Base-by-base conservation (phyloP, 2,797 vertebrate species). In the Gambelia wislizenii region DNA sequence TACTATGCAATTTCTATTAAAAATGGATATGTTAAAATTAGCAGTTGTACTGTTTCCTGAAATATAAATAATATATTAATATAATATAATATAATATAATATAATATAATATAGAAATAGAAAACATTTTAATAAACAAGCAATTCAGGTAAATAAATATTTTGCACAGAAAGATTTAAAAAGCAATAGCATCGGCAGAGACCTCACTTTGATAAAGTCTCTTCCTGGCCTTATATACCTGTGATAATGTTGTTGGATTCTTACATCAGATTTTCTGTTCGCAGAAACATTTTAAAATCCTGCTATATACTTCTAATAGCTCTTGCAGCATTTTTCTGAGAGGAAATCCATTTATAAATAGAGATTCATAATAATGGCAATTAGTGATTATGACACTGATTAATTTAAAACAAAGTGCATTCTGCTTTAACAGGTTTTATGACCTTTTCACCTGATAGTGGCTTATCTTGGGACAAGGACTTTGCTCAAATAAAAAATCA, bases 401-500 rank as follows among this genome's bases (percentile, higher is more conserved):
- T 64, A 74, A 89, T 86, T 89, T 75, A 67, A 75, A 89, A 14
- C 56, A 30, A 64, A 42, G 30, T 64, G 77, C 44, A 6, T 76
- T 75, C 70, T 78, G 33, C 78, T 75, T 75, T 42, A 80, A 59
- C n/a, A 42, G 52, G 61, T 49, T 75, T 42, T 42, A 52, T 76
- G 84, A 89, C 47, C 78, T 81, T 82, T 52, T 44, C 36, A 36
- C 77, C 84, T 12, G 36, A 82, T 86, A 76, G 27, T 67, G 39
- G 70, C 84, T 83, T 76, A 89, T 56, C 70, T 89, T 89, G 70
- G 69, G 75, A 85, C 7, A 67, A 69, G 84, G 70, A 89, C 84
- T 89, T 86, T 67, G 70, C 78, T 89, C 84, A 82, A 64, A 47
- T 42, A 82, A 86, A 84, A 86, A 86, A 82, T n/a, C n/a, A 27